Conservation (phyloP, 1,140 invertebrate genomes). For the Bombus fervidus region DNA sequence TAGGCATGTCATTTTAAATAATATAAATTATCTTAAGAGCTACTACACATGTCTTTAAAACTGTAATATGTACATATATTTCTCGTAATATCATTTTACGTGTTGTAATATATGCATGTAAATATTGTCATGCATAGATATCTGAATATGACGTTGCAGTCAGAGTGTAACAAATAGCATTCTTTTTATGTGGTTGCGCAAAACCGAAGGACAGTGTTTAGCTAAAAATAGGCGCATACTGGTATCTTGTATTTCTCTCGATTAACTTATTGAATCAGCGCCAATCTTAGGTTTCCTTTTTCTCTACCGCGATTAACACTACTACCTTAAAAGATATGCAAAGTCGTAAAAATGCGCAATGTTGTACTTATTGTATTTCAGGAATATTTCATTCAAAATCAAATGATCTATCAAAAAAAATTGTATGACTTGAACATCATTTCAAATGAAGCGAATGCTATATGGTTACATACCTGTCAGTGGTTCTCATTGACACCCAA, state of each 20-base stretch:
- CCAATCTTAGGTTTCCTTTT: slow-evolving; percentile 44
- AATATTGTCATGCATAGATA: not conserved
- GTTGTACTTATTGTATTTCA: slow-evolving; percentile 20
- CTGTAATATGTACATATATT: too few relatives aligned
- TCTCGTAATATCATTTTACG: not conserved
- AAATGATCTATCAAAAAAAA: slow-evolving; percentile 34
- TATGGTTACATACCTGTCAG: slow-evolving; percentile 54
- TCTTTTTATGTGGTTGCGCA: slow-evolving; percentile 70
- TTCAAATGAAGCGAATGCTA: slow-evolving; percentile 42
- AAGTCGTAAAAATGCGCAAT: not conserved
- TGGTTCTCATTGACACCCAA: slow-evolving; percentile 50
- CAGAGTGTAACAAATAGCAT: slow-evolving; percentile 38
- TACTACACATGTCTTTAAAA: not conserved
- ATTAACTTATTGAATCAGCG: slow-evolving; percentile 39
- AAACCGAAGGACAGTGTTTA: slow-evolving; percentile 75
- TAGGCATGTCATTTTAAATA: not conserved
- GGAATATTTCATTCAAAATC: slow-evolving; percentile 51
- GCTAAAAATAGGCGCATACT: slow-evolving; percentile 75
- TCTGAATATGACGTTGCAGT: slow-evolving; percentile 15
- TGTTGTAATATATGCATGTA: not conserved
- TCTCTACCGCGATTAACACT: slow-evolving; percentile 9
- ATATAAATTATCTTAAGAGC: not conserved
- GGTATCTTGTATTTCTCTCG: slow-evolving; percentile 70
- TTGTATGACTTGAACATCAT: slow-evolving; percentile 45
- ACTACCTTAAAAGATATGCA: slow-evolving; percentile 16